Base-by-base conservation (phyloP, 2,888 invertebrate species). In the Parapristionchus giblindavisi region DNA sequence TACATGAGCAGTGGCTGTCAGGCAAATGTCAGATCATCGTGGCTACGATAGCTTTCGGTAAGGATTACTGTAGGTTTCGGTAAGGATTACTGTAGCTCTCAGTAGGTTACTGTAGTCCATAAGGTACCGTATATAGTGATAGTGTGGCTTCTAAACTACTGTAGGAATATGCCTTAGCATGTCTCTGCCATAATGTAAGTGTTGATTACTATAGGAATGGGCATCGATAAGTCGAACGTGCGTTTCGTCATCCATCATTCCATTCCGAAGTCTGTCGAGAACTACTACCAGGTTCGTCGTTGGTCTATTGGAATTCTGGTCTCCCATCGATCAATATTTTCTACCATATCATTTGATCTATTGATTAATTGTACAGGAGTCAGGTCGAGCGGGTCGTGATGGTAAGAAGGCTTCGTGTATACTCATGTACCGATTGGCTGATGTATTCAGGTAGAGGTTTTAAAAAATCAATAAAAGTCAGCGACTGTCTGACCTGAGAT, bases 381-480 rank as follows among this genome's bases (percentile, higher is more conserved):
- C 95, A 40, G 98, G 98, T 1, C 91, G 98, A 75, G 97, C 96
- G 4, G 98, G 98, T 4, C 91, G 98, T 68, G 99, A 99, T 89
- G 95, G 94, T 0, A 92, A 93, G 75, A 88, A 90, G 1, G 93
- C 98, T 1, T 90, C 92, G 75, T 98, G 98, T 86, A 91, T 95
- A 79, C 91, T 99, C 1, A 97, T 93, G 90, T 99, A 95, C 75
- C 79, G 84, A 3, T 60, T 87, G 48, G 79, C 79, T 11, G 81
- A 78, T 27, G 60, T 73, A 24, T 73, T 61, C 73, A 73, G 61
- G 73, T 75, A 40, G 11, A 32, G 36, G n/a, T n/a, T n/a, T n/a
- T n/a, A n/a, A n/a, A n/a, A n/a, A n/a, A n/a, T n/a, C n/a, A n/a
- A n/a, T n/a, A n/a, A n/a, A n/a, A n/a, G n/a, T n/a, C n/a, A n/a